A percentile compares a stretch with the other conserved stretches of the same genome.
Conservation (phyloP, 2,113 vertebrate genomes). For the Carettochelys insculpta region DNA sequence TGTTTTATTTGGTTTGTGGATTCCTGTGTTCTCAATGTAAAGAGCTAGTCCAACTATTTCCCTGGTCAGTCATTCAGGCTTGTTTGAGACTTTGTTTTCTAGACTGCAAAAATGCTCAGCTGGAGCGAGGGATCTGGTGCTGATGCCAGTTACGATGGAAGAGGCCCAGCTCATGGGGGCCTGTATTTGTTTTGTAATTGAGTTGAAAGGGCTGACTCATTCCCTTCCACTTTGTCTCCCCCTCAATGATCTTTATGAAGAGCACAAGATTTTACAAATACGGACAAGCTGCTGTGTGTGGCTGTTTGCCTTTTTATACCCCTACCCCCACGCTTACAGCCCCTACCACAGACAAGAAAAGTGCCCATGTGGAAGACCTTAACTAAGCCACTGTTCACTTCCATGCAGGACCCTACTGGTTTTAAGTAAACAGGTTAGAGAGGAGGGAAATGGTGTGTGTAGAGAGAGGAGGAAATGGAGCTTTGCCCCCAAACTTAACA, state of each 20-base stretch:
- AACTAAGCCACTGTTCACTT: accelerated
- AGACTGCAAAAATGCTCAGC: conserved; percentile 58
- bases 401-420: accelerated
- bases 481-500: not conserved
- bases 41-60: conserved; percentile 44
- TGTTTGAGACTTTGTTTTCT: conserved; percentile 49
- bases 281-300: not conserved
- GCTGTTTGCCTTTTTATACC: not conserved
- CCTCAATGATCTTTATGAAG: not conserved
- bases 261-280: conserved; percentile 54
- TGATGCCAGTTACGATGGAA: conserved; percentile 67
- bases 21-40: not conserved
- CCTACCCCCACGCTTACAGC: no score
- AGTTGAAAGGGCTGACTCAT: conserved; percentile 68
- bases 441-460: not conserved
- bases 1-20: conserved; percentile 46
- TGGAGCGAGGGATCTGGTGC: conserved; percentile 62
- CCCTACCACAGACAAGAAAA: accelerated
- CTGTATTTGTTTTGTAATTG: conserved; percentile 65
- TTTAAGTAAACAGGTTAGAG: not conserved
- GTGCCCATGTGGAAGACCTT: not conserved
- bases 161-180: conserved; percentile 55
- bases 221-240: conserved; percentile 36
- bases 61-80: conserved; percentile 51
- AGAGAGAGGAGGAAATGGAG: no score